Base-by-base conservation (phyloP, 30 jellyfish, hydroid and myxozoan species). In the Turritopsis rubra region DNA sequence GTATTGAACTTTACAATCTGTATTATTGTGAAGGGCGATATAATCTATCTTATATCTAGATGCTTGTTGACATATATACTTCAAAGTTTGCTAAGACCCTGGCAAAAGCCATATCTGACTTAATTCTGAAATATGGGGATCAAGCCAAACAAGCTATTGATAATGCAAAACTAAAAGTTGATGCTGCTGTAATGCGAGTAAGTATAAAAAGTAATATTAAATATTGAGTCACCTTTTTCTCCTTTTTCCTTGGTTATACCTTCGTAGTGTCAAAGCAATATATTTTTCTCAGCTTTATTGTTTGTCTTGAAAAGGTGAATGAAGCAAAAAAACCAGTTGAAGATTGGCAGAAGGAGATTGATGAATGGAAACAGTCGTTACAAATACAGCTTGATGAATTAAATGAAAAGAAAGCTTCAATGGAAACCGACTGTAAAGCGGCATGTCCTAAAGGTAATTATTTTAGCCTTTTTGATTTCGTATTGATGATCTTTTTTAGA, bases 121-220 rank as follows among this genome's bases (percentile, higher is more conserved):
- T 22, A 0, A 86, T 86, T n/a, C 66, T 80, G 24, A 21, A 28
- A 27, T 65, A 60, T 65, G 73, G 84, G 24, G 60, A 73, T 25
- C 85, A 28, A 9, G 90, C 91, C 54, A 68, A 78, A 71, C 66
- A 21, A 27, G 84, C 90, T 7, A 76, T 81, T 29, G 21, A 60
- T 20, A 52, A 72, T 66, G 96, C 96, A 0, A 13, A 24, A 24
- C 21, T 41, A 29, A 88, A 83, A 76, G 53, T 83, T 81, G 83
- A 66, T 68, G 77, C 77, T 68, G 77, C 77, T 27, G 28, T 68
- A 9, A 22, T 22, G 0, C 28, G 30, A 22, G 77, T 27, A 22
- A 68, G 30, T 68, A 3, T 13, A 41, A n/a, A n/a, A n/a, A n/a
- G 9, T 13, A 41, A 41, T 41, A 41, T 41, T 3, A 41, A 41